Conservation (phyloP, 1,140 invertebrate species). For the Tetragonula clypearis region DNA sequence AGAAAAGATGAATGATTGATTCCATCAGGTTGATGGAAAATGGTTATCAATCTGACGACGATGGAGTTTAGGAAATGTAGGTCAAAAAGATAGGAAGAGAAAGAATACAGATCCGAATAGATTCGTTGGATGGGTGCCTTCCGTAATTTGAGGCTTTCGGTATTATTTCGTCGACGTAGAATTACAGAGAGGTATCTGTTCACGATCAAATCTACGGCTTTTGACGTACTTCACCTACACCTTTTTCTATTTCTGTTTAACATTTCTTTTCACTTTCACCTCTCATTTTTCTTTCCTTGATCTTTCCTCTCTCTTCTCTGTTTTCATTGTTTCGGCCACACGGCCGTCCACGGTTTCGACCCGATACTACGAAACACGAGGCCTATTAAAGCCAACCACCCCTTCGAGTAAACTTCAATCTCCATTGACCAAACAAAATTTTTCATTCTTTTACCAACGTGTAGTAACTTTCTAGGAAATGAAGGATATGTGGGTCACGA, state of each 20-base stretch:
- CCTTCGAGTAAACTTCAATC: neutral
- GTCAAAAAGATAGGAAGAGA: slow-evolving; percentile 10
- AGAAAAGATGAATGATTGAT: neutral
- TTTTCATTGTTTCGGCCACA: too few species aligned
- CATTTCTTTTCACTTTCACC: neutral
- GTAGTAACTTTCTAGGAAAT: neutral
- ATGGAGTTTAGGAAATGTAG: slow-evolving; percentile 13
- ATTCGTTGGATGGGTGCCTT: neutral
- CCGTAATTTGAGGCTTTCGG: neutral
- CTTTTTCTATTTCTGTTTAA: neutral
- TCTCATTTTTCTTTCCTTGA: too few species aligned
- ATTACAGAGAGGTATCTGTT: neutral
- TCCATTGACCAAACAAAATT: slow-evolving; percentile 4
- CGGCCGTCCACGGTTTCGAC: neutral
- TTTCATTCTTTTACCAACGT: neutral
- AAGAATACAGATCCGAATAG: neutral
- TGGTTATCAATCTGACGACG: neutral
- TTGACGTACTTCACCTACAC: neutral
- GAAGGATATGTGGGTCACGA: slow-evolving; percentile 29
- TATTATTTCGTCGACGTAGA: too few species aligned
- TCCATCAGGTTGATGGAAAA: too few species aligned
- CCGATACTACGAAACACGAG: neutral
- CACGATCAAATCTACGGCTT: too few species aligned
- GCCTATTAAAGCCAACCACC: neutral
- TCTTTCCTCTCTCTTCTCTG: neutral